phyloP scores from a whole-genome alignment of 2,888 invertebrate species.

The Linnaemya tessellans region DNA sequence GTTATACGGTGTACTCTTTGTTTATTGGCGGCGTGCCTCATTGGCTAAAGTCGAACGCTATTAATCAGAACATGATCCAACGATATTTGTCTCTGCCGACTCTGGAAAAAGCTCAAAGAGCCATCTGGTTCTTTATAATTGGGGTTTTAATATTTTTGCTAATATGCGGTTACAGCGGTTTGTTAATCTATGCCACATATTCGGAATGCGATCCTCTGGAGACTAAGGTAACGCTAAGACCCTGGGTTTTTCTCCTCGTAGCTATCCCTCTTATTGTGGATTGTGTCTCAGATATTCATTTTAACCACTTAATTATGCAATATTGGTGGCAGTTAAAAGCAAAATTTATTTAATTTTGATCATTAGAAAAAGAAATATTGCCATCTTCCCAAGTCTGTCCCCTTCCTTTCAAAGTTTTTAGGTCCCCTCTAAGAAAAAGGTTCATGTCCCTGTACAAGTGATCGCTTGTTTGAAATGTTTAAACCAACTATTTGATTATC shows the following conservation, averaged over 20 bases:
- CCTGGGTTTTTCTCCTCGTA: neutral
- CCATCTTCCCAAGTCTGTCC: no score
- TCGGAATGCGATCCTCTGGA: slow-evolving; percentile 93
- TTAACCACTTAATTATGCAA: no score
- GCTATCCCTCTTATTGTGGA: no score
- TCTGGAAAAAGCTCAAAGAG: slow-evolving; percentile 85
- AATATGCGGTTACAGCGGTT: slow-evolving; percentile 92
- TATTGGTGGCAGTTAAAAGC: no score
- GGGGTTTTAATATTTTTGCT: slow-evolving; percentile 90
- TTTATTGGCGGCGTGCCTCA: slow-evolving; percentile 88
- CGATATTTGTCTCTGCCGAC: slow-evolving; percentile 88
- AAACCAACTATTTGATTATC: neutral
- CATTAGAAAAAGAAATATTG: no score
- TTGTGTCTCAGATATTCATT: no score
- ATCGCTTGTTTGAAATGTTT: no score
- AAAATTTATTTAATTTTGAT: no score
- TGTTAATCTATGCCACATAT: slow-evolving; percentile 94
- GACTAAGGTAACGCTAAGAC: slow-evolving; percentile 84
- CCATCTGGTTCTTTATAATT: slow-evolving; percentile 87
- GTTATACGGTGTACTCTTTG: slow-evolving; percentile 90
- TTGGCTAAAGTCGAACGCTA: slow-evolving; percentile 89
- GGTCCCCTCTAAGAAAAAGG: no score
- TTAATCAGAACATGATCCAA: slow-evolving; percentile 92
- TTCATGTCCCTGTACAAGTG: no score
- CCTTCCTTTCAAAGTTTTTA: no score